Percentiles rank a stretch among this genome's conserved stretches.
These are phyloP conservation scores for Girardia tigrina DNA, from an alignment of 2,888 invertebrate species.

Conservation along the genomic window DNA sequence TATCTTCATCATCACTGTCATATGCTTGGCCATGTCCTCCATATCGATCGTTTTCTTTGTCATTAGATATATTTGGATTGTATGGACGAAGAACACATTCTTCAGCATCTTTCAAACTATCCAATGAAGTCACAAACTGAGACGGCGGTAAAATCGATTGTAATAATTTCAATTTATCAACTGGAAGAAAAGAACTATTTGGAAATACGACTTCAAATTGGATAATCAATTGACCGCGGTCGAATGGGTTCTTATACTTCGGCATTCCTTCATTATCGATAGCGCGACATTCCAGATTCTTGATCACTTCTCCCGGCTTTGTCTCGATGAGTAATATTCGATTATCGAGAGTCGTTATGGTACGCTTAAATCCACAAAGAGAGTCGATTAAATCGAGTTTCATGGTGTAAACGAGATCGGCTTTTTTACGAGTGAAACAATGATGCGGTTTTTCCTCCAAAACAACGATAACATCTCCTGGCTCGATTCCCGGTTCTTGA, in stretches of 20 bases:
- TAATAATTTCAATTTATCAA: conserved; percentile 61
- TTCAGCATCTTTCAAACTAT: conserved; percentile 63
- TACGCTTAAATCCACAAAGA: conserved; percentile 82
- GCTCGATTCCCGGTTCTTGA: conserved; percentile 78
- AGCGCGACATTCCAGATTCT: conserved; percentile 74
- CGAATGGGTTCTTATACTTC: conserved; percentile 77
- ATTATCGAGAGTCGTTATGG: conserved; percentile 72
- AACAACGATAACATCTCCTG: conserved; percentile 86
- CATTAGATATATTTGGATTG: conserved; percentile 59
- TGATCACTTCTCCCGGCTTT: conserved; percentile 74
- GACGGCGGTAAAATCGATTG: conserved; percentile 44
- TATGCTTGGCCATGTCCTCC: conserved; percentile 38
- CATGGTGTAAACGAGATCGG: conserved; percentile 69
- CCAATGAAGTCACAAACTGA: too few relatives aligned
- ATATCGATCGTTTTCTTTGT: conserved; percentile 33
- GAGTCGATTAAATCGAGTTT: conserved; percentile 77
- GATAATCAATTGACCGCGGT: conserved; percentile 71
- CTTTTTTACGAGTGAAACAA: conserved; percentile 55
- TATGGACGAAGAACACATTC: conserved; percentile 63
- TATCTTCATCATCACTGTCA: conserved; percentile 45
- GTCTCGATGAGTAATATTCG: conserved; percentile 71
- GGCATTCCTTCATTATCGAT: conserved; percentile 91
- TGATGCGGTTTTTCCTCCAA: conserved; percentile 82
- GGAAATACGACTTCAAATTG: conserved; percentile 76
- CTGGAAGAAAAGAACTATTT: conserved; percentile 59